Conservation (phyloP, 1,140 invertebrate species). For the Thereuonema tuberculata region DNA sequence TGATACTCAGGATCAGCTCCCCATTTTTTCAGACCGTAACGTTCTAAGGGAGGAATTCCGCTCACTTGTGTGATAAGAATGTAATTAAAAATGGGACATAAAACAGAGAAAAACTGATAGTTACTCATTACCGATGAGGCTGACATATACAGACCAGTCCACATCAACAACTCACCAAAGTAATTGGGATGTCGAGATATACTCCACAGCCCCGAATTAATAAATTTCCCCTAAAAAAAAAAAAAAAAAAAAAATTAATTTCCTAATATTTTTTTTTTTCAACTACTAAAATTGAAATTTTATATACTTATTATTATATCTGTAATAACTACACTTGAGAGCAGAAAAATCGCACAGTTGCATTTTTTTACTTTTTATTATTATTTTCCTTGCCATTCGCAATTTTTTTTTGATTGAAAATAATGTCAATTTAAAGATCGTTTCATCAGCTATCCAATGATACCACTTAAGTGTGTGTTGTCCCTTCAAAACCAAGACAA, state of each 20-base stretch:
- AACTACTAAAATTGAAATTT: too few relatives aligned
- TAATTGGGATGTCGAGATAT: conserved; percentile 87
- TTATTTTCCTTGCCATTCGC: too few relatives aligned
- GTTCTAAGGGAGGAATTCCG: conserved; percentile 69
- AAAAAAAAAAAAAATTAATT: conserved; percentile 14
- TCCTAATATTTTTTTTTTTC: too few relatives aligned
- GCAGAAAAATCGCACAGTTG: too few relatives aligned
- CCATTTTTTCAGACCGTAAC: conserved; percentile 22
- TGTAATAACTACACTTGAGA: too few relatives aligned
- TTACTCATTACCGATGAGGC: conserved; percentile 69
- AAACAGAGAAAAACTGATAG: conserved; percentile 60
- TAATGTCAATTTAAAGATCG: too few relatives aligned
- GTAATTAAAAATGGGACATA: conserved; percentile 76
- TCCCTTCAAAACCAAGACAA: too few relatives aligned
- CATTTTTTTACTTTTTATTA: too few relatives aligned
- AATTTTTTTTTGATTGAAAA: too few relatives aligned
- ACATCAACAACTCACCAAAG: conserved; percentile 83
- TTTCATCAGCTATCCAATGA: too few relatives aligned
- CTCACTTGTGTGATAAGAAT: conserved; percentile 76
- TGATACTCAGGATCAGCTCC: not conserved
- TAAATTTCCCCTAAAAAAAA: conserved; percentile 7
- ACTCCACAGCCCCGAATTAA: conserved; percentile 63
- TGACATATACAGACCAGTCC: conserved; percentile 87
- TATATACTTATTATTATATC: too few relatives aligned
- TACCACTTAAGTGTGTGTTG: too few relatives aligned